Evolutionary conservation across 2,797 vertebrate species (phyloP).

Genomic region (Sphaeramia orbicularis): DNA sequence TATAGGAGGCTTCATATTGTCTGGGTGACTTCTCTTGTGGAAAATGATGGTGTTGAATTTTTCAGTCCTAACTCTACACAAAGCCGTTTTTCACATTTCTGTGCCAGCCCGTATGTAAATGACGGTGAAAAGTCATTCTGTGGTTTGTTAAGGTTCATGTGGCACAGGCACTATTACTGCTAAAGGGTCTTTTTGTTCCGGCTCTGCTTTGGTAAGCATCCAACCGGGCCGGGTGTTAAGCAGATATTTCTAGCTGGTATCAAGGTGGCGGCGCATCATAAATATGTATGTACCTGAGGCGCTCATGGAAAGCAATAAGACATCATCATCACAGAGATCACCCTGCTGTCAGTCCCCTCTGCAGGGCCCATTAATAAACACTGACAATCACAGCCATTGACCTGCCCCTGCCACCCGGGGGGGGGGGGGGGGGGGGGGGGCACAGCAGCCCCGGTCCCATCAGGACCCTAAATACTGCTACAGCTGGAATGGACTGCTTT

Average conservation of each 20-base stretch:
- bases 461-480: slow-evolving; percentile 12
- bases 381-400: slow-evolving; percentile 82
- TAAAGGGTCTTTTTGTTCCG: slow-evolving; percentile 44
- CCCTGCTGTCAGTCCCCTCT: slow-evolving; percentile 77
- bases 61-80: slow-evolving; percentile 7
- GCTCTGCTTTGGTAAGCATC: slow-evolving; percentile 62
- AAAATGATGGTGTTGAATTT: slow-evolving; percentile 12
- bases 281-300: slow-evolving; percentile 83
- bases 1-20: slow-evolving; percentile 41
- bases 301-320: slow-evolving; percentile 84
- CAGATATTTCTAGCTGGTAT: slow-evolving; percentile 72
- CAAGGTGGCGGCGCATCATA: slow-evolving; percentile 79
- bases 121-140: slow-evolving; percentile 29
- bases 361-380: slow-evolving; percentile 83
- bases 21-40: not conserved
- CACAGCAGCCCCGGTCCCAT: too few species aligned
- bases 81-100: slow-evolving; percentile 27
- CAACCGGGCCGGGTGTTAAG: slow-evolving; percentile 68
- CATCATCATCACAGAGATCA: slow-evolving; percentile 83
- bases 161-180: slow-evolving; percentile 11
- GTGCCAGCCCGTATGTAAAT: slow-evolving; percentile 32
- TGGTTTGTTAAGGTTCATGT: slow-evolving; percentile 39
- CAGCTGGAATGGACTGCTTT: too few species aligned
- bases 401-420: slow-evolving; percentile 73
- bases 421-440: too few species aligned